These are phyloP conservation scores for Scrobipalpa atriplicella DNA, from an alignment of 2,888 invertebrate genomes.

Conservation along the genomic window DNA sequence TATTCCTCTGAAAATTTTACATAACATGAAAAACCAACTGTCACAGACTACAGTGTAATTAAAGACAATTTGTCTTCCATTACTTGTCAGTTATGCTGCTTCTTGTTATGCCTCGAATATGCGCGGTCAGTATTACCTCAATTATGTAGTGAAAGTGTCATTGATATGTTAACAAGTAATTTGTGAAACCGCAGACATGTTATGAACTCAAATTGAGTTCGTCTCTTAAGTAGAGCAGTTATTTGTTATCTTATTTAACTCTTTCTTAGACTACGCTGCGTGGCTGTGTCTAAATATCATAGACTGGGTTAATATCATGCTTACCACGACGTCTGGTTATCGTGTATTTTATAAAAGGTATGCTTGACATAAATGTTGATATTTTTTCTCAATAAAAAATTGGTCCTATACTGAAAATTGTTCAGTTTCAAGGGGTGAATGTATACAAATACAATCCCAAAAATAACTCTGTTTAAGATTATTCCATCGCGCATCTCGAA, in stretches of 20 bases:
- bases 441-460: no score
- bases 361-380: no score
- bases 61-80: conserved; percentile 10
- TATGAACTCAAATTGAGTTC: neutral
- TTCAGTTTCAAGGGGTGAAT: no score
- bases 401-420: no score
- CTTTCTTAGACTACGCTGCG: no score
- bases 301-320: no score
- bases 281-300: no score
- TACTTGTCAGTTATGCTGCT: neutral
- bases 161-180: conserved; percentile 60
- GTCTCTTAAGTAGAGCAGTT: neutral
- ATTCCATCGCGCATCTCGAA: neutral
- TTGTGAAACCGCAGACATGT: conserved; percentile 17
- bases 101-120: neutral
- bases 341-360: no score
- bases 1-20: neutral
- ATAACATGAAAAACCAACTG: neutral
- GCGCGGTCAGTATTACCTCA: conserved; percentile 29
- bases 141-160: conserved; percentile 74
- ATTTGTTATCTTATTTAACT: neutral
- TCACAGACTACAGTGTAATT: conserved; percentile 5
- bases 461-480: neutral
- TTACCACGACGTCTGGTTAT: no score
- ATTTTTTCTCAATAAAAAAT: no score